Conservation (phyloP, 2,888 invertebrate species). For the Stratiomys singularior region DNA sequence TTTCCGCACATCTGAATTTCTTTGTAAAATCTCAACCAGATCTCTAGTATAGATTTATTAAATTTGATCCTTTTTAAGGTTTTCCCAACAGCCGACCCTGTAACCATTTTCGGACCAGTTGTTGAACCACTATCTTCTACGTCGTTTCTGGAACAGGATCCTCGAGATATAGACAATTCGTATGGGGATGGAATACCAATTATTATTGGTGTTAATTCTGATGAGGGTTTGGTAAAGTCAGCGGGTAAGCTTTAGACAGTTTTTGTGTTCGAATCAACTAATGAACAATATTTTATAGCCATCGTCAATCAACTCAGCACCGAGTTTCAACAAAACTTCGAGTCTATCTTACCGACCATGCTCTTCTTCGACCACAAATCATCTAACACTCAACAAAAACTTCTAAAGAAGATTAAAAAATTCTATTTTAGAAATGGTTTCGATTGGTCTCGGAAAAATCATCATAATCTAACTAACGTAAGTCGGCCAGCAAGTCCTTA, state of each 20-base stretch:
- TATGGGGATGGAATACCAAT: constrained; percentile 11
- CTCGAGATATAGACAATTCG: background rate
- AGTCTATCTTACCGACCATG: background rate
- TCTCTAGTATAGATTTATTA: background rate
- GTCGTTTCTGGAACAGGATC: background rate
- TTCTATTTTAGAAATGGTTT: background rate
- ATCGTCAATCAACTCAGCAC: background rate
- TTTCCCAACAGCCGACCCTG: background rate
- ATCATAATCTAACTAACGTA: constrained; percentile 18
- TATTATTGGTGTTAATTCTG: background rate
- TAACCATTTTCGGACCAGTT: constrained; percentile 17
- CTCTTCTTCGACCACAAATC: constrained; percentile 15
- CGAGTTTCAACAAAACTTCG: constrained; percentile 7
- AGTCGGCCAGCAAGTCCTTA: background rate
- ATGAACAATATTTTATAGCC: background rate
- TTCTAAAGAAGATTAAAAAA: background rate
- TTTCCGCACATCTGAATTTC: background rate
- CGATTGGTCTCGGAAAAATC: constrained; percentile 19
- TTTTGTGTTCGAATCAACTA: background rate
- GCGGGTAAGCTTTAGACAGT: background rate
- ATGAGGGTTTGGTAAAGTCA: background rate
- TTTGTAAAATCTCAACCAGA: background rate
- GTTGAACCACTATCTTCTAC: background rate
- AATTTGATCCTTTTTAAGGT: background rate
- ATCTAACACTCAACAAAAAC: background rate